These are phyloP conservation scores for Pantherophis vulpinus DNA, from an alignment of 2,797 vertebrate species.

Conservation along the genomic window DNA sequence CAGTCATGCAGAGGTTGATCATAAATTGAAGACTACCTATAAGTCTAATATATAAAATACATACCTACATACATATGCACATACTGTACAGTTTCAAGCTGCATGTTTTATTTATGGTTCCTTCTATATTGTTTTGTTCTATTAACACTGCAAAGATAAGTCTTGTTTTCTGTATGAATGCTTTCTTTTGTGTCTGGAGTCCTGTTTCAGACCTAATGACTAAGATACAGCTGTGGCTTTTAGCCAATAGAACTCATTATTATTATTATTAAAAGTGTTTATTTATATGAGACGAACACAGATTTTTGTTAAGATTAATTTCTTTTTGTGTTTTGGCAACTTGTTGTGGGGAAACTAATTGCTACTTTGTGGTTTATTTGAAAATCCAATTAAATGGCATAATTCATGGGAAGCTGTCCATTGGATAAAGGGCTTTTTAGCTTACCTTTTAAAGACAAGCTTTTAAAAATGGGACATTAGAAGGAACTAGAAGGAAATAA, in stretches of 20 bases:
- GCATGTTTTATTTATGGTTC: neutral
- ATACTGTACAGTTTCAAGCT: neutral
- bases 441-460: neutral
- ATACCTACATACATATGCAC: neutral
- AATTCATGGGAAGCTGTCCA: neutral
- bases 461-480: neutral
- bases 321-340: conserved; percentile 22
- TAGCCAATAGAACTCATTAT: neutral
- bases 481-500: neutral
- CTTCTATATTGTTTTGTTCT: neutral
- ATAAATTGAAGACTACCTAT: neutral
- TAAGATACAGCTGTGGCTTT: neutral
- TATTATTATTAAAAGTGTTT: conserved; percentile 12
- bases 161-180: neutral
- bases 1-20: neutral
- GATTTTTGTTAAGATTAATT: conserved; percentile 8
- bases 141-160: neutral
- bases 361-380: conserved; percentile 15
- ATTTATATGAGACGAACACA: neutral
- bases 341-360: conserved; percentile 15
- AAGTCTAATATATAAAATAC: neutral
- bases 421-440: conserved; percentile 4
- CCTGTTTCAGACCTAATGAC: neutral
- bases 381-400: conserved; percentile 33
- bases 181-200: neutral